Base-by-base conservation (phyloP, 35 echinoderm and acorn worm genomes). In the Hemicentrotus pulcherrimus region DNA sequence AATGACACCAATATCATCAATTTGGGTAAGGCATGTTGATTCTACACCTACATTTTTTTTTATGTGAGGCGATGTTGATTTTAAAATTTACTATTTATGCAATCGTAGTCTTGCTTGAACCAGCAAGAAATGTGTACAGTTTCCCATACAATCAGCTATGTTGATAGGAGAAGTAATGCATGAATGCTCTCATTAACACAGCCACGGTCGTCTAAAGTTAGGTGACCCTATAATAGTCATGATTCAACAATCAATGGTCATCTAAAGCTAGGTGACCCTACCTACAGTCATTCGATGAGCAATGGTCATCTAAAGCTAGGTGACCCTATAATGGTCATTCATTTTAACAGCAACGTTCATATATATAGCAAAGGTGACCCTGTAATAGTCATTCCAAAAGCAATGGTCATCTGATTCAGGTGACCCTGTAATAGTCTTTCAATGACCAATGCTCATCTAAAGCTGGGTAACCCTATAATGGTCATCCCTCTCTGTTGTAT, bases 401-500 rank as follows among this genome's bases (percentile, higher is more conserved):
- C 32, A 90, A 31, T 32, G 91, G 91, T 94, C 94, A 94, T 18
- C 61, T 31, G n/a, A 78, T 30, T 0, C 19, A 0, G 22, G 7
- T 78, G 61, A 78, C 65, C 65, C 65, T n/a, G 22, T 78, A 78
- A 78, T 78, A n/a, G 7, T 28, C 65, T 22, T n/a, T 28, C 24
- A 5, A 71, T 78, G 7, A 30, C 6, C 88, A 90, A 13, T 13
- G 47, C 47, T 94, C 94, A 94, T 46, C 61, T 65, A 58, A 94
- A 94, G 94, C 31, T 31, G 5, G 94, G 94, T 71, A 32, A 85
- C 31, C 94, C 94, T 85, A 5, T 86, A 86, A 94, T 94, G 33
- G 59, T 86, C 32, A 94, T 94, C 10, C 94, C 94, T 32, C 60
- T 94, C n/a, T 94, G 94, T 35, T 94, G 94, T 9, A 94, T 94